A percentile compares a stretch with the other conserved stretches of the same genome.
phyloP scores from a whole-genome alignment of 2,888 invertebrate species.

The Abrostola triplasia region DNA sequence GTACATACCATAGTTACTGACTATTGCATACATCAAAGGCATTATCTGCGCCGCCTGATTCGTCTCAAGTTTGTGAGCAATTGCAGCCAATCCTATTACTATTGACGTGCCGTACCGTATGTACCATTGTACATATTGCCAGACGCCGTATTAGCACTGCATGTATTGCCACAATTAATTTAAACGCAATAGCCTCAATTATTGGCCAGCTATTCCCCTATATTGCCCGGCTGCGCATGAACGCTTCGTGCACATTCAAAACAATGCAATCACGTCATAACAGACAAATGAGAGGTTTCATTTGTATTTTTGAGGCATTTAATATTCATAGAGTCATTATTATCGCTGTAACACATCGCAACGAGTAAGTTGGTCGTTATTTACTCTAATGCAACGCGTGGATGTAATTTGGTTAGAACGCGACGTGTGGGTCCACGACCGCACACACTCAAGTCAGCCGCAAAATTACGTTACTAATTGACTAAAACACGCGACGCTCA shows the following conservation, averaged over 20 bases:
- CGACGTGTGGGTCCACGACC: constrained; percentile 75
- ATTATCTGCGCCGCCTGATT: constrained; percentile 75
- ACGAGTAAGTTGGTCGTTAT: constrained; percentile 35
- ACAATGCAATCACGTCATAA: constrained; percentile 64
- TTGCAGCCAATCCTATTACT: constrained; percentile 79
- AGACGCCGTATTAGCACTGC: constrained; percentile 73
- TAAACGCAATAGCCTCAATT: constrained; percentile 85
- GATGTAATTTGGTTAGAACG: constrained; percentile 69
- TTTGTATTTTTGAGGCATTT: constrained; percentile 47
- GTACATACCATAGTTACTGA: constrained; percentile 52
- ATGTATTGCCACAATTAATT: constrained; percentile 83
- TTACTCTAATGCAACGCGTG: constrained; percentile 42
- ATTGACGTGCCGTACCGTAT: constrained; percentile 72
- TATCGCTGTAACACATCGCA: constrained; percentile 30
- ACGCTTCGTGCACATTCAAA: constrained; percentile 58
- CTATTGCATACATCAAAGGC: constrained; percentile 77
- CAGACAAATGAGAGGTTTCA: constrained; percentile 59
- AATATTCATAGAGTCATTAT: constrained; percentile 45
- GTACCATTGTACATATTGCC: constrained; percentile 61
- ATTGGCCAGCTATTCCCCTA: constrained; percentile 74
- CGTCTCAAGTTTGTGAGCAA: constrained; percentile 80
- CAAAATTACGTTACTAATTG: constrained; percentile 89
- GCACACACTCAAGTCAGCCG: constrained; percentile 87
- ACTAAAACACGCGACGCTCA: constrained; percentile 89
- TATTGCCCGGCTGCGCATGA: constrained; percentile 66